These are phyloP conservation scores for Eremophila alpestris DNA, from an alignment of 2,797 vertebrate species.

Conservation along the genomic window DNA sequence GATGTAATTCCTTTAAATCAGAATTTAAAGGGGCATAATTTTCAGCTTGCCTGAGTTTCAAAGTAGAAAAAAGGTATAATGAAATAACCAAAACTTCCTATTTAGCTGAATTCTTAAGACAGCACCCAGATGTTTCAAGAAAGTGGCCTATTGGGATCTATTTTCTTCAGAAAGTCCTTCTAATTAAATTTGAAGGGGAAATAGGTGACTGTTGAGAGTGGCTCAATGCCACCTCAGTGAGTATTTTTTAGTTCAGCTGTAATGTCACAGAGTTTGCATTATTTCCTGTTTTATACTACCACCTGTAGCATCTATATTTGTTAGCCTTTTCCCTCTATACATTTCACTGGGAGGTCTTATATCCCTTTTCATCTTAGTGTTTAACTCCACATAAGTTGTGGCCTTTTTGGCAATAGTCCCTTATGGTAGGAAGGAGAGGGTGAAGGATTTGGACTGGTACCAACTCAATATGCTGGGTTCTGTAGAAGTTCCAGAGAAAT, in stretches of 20 bases:
- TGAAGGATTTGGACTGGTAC: background rate
- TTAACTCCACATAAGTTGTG: background rate
- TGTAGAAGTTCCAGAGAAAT: background rate
- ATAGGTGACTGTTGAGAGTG: background rate
- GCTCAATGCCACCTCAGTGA: background rate
- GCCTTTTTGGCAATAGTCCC: background rate
- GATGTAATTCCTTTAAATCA: background rate
- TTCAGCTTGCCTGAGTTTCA: background rate
- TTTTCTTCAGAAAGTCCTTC: background rate
- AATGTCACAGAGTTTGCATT: background rate
- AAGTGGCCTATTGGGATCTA: background rate
- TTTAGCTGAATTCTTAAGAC: background rate
- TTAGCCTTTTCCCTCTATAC: background rate
- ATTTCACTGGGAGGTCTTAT: background rate
- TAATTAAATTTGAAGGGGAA: background rate
- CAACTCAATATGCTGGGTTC: background rate
- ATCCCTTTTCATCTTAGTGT: background rate
- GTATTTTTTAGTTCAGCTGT: background rate
- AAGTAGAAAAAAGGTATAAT: background rate
- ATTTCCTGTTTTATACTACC: background rate
- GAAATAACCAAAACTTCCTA: background rate
- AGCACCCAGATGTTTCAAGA: background rate
- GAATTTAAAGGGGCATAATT: background rate
- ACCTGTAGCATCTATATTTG: background rate
- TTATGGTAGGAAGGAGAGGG: background rate